phyloP scores from a whole-genome alignment of 2,797 vertebrate genomes.

The Glyptemys insculpta region DNA sequence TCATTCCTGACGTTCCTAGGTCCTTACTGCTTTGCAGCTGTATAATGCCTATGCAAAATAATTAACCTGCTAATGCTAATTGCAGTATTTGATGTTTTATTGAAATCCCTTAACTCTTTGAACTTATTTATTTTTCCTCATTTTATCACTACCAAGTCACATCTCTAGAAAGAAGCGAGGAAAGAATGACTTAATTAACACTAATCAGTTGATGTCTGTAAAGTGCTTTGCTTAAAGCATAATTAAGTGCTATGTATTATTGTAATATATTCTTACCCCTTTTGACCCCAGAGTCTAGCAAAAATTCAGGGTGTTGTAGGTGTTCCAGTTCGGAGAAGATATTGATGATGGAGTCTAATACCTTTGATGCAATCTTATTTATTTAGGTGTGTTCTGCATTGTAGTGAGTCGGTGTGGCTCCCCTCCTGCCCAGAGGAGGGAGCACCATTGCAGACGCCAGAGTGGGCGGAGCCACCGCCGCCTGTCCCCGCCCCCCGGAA shows the following conservation, averaged over 20 bases:
- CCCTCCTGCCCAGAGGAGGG: too few species aligned
- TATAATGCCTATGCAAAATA: not conserved
- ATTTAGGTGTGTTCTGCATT: too few species aligned
- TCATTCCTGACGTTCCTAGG: not conserved
- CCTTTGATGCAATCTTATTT: too few species aligned
- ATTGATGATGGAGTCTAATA: too few species aligned
- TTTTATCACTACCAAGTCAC: conserved; percentile 11
- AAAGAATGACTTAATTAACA: conserved; percentile 7
- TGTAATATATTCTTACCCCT: too few species aligned
- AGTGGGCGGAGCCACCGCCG: too few species aligned
- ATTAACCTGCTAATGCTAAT: not conserved
- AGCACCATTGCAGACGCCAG: too few species aligned
- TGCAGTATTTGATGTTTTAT: conserved; percentile 13
- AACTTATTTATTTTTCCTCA: conserved; percentile 2
- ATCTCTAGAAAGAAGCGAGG: not conserved
- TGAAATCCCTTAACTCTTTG: conserved; percentile 5
- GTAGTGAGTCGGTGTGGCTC: too few species aligned
- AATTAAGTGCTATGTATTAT: not conserved
- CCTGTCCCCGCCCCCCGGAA: too few species aligned
- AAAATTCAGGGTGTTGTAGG: too few species aligned
- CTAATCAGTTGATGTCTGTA: not conserved
- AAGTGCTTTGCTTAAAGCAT: not conserved
- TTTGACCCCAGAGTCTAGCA: too few species aligned
- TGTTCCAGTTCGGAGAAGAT: too few species aligned
- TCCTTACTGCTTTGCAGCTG: conserved; percentile 24